phyloP scores from a whole-genome alignment of 2,113 vertebrate genomes.

The Centropristis striata region DNA sequence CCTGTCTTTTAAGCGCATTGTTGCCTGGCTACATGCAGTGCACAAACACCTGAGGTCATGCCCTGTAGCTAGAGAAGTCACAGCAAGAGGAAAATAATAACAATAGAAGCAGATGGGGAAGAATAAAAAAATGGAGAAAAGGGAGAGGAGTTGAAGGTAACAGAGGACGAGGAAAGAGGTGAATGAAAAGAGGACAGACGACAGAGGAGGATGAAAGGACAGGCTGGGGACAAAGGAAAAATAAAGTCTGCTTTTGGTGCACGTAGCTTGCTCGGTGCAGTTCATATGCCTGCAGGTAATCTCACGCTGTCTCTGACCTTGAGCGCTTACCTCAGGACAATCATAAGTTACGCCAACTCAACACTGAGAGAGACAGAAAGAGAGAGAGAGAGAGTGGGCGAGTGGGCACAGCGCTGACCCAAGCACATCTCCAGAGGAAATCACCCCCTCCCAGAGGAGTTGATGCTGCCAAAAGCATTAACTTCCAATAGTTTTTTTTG shows the following conservation, averaged over 20 bases:
- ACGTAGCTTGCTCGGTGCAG: conserved; percentile 26
- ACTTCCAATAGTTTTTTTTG: conserved; percentile 60
- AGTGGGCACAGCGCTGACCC: conserved; percentile 75
- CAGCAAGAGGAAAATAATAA: conserved; percentile 23
- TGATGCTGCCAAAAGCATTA: conserved; percentile 81
- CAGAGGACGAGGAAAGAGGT: neutral
- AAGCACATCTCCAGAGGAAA: conserved; percentile 78
- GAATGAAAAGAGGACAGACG: conserved; percentile 15
- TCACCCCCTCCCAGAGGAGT: conserved; percentile 48
- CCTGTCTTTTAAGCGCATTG: neutral
- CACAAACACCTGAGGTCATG: conserved; percentile 42
- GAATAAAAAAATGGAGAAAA: neutral
- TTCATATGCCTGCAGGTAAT: conserved; percentile 58
- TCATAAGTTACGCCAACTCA: conserved; percentile 66
- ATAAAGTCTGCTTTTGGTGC: conserved; percentile 26
- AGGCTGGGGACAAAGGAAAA: neutral
- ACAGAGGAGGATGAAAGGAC: conserved; percentile 15
- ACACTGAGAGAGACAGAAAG: conserved; percentile 49
- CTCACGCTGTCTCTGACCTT: conserved; percentile 69
- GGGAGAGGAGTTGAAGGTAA: neutral
- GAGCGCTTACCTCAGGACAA: conserved; percentile 67
- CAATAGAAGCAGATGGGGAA: conserved; percentile 40
- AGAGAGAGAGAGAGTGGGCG: conserved; percentile 53
- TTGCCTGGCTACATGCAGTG: conserved; percentile 14
- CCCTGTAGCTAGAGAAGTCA: conserved; percentile 18